Percentiles rank a stretch among this genome's conserved stretches.
phyloP scores from a whole-genome alignment of 2,797 vertebrate species.

The Chromobotia macracanthus region DNA sequence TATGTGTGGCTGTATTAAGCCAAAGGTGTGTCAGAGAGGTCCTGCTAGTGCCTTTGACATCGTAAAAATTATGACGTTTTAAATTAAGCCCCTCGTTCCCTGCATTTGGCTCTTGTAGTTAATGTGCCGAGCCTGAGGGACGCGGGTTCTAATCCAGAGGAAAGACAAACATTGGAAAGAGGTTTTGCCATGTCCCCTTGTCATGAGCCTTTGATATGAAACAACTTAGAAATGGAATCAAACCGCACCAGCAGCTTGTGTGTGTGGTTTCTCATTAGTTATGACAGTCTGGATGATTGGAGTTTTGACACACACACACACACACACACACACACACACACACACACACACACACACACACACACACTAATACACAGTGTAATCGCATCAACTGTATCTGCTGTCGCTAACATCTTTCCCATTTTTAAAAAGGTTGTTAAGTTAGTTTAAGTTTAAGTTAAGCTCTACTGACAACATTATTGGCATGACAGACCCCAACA shows the following conservation, averaged over 20 bases:
- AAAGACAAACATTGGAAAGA: conserved; percentile 77
- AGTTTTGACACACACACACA: conserved; percentile 54
- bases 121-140: conserved; percentile 68
- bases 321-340: not conserved
- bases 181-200: conserved; percentile 71
- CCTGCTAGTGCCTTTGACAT: conserved; percentile 73
- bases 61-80: conserved; percentile 73
- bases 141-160: conserved; percentile 66
- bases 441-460: not conserved
- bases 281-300: conserved; percentile 80
- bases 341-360: not conserved
- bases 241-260: conserved; percentile 60
- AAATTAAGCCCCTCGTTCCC: conserved; percentile 73
- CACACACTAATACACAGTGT: not conserved
- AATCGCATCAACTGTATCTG: not conserved
- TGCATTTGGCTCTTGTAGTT: conserved; percentile 61
- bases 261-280: conserved; percentile 70
- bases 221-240: conserved; percentile 42
- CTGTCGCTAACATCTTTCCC: not conserved
- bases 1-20: conserved; percentile 71
- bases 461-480: not conserved
- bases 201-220: conserved; percentile 63
- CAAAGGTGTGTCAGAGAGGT: conserved; percentile 78
- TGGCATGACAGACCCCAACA: not conserved
- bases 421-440: too few relatives aligned